Evolutionary conservation across 2,888 invertebrate genomes (phyloP).

Genomic region (Cantharis flavilabris): DNA sequence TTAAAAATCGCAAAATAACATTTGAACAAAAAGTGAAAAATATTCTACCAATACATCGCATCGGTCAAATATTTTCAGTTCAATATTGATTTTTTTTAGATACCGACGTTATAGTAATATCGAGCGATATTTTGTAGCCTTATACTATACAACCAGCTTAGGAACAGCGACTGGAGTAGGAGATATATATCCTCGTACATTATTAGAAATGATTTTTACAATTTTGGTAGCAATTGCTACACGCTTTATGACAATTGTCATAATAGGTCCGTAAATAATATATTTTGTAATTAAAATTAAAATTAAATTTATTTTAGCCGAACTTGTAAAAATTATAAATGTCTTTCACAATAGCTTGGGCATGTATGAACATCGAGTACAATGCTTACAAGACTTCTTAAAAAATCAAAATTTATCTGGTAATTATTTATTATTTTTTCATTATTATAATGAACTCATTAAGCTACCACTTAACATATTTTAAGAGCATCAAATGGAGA

Average conservation of each 20-base stretch:
- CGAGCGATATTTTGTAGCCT: constrained; percentile 27
- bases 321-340: constrained; percentile 7
- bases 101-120: too few relatives aligned
- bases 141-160: constrained; percentile 60
- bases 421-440: not conserved
- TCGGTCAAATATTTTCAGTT: not conserved
- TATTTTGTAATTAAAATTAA: not conserved
- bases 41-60: too few relatives aligned
- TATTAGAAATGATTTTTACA: constrained; percentile 58
- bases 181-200: constrained; percentile 58
- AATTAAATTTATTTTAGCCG: constrained; percentile 1
- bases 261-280: constrained; percentile 53
- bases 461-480: not conserved
- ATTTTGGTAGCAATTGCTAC: constrained; percentile 57
- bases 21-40: not conserved
- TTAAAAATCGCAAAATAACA: too few relatives aligned
- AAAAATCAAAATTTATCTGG: constrained; percentile 17
- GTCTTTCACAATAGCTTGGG: not conserved
- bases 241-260: constrained; percentile 52
- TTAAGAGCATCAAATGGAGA: constrained; percentile 50
- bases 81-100: too few relatives aligned
- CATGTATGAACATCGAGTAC: constrained; percentile 4
- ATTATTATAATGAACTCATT: not conserved
- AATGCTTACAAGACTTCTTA: constrained; percentile 6
- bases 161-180: constrained; percentile 60